Evolutionary conservation across 1,140 invertebrate species (phyloP).

Genomic region (Drosophila athabasca): DNA sequence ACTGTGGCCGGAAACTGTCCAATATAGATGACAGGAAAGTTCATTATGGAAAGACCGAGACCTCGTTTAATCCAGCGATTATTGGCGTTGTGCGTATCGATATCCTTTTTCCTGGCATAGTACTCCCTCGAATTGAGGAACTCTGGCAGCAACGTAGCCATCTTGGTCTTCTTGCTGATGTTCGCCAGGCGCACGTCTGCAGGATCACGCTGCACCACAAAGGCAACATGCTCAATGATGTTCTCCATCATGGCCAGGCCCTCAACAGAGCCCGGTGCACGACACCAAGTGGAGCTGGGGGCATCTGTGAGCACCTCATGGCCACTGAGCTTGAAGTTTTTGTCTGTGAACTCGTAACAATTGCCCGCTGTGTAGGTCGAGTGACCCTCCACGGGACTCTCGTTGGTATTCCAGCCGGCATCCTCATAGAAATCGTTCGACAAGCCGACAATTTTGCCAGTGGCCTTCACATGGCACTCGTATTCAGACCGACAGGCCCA

Average conservation of each 20-base stretch:
- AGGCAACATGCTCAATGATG: constrained; percentile 92
- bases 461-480: constrained; percentile 86
- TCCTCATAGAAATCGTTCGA: constrained; percentile 87
- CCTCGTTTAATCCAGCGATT: constrained; percentile 89
- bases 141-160: constrained; percentile 79
- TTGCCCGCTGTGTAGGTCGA: constrained; percentile 84
- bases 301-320: constrained; percentile 87
- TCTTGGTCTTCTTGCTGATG: constrained; percentile 83
- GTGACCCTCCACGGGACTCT: constrained; percentile 83
- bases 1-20: constrained; percentile 86
- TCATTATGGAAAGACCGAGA: constrained; percentile 86
- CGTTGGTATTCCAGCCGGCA: constrained; percentile 86
- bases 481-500: constrained; percentile 85
- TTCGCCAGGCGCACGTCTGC: constrained; percentile 88
- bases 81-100: constrained; percentile 85
- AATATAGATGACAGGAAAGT: constrained; percentile 84
- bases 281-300: constrained; percentile 86
- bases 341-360: constrained; percentile 85
- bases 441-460: constrained; percentile 88
- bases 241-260: constrained; percentile 88
- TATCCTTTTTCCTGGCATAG: constrained; percentile 84
- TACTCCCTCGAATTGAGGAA: constrained; percentile 84
- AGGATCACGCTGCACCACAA: constrained; percentile 87
- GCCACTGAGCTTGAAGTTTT: constrained; percentile 85
- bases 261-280: constrained; percentile 88